Base-by-base conservation (phyloP, 2,888 invertebrate genomes). In the Tribolium freemani region DNA sequence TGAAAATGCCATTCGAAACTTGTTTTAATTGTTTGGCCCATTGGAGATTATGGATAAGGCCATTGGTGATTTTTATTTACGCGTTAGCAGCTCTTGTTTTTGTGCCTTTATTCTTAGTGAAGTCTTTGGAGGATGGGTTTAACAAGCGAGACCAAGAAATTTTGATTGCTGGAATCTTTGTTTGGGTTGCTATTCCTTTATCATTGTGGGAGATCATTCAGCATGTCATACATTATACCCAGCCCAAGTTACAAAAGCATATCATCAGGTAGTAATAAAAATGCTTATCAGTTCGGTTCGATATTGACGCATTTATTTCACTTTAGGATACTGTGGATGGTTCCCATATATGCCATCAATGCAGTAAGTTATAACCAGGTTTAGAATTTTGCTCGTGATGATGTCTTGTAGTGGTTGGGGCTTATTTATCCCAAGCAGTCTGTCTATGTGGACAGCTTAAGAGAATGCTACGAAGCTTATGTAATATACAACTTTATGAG, bases 401-500 rank as follows among this genome's bases (percentile, higher is more conserved):
- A 38, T 8, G 38, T 38, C n/a, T 38, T 48, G 8, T 8, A 93
- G 93, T 96, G 96, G 96, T 89, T 96, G 79, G 97, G 97, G 1
- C 87, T 98, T 74, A 89, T 94, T 61, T 96, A 95, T 85, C 96
- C 96, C 0, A 90, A 93, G 77, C 92, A 93, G 80, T 95, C 96
- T 46, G 96, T 98, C 77, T 98, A 97, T 85, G 91, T 97, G 83
- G 97, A 98, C 86, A 96, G 96, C 79, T 86, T 96, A 61, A 90
- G 98, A 84, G 98, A 98, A 88, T 98, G 97, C 85, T 98, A 98
- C 84, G 98, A 98, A 88, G 98, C 97, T 0, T 98, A 97, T 88
- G 98, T 98, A 1, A 98, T 98, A 82, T 98, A 98, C 86, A 98
- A 97, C 88, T 98, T 98, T 84, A 97, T 98, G 96, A 94, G 94